phyloP scores from a whole-genome alignment of 2,888 invertebrate genomes.

The Adelphocoris suturalis region DNA sequence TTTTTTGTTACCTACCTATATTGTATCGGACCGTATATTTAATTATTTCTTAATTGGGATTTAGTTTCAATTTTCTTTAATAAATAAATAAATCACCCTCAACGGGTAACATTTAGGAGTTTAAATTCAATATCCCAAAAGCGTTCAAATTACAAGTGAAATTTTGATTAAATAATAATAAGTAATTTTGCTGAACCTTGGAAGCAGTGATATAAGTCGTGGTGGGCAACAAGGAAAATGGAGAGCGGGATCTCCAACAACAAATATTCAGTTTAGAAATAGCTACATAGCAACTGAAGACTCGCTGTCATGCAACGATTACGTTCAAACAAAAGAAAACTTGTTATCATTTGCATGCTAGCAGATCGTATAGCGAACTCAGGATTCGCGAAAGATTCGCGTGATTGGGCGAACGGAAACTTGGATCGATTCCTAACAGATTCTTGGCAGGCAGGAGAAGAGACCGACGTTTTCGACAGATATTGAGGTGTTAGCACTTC shows the following conservation, averaged over 20 bases:
- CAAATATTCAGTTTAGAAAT: neutral
- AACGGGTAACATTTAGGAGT: too few relatives aligned
- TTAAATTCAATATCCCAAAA: too few relatives aligned
- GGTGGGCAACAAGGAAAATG: too few relatives aligned
- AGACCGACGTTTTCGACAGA: neutral
- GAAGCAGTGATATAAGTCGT: too few relatives aligned
- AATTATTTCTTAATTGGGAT: too few relatives aligned
- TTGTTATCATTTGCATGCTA: conserved; percentile 14
- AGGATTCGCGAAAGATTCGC: neutral
- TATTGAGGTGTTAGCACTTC: neutral
- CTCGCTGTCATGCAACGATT: neutral
- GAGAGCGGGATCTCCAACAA: neutral
- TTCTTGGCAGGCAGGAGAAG: conserved; percentile 8
- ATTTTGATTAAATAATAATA: too few relatives aligned
- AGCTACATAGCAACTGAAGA: neutral
- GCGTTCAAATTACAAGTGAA: too few relatives aligned
- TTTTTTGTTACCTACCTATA: too few relatives aligned
- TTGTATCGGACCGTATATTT: too few relatives aligned
- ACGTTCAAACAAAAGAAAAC: neutral
- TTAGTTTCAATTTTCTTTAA: too few relatives aligned
- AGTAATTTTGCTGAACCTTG: too few relatives aligned
- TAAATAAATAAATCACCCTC: too few relatives aligned
- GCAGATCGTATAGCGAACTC: conserved; percentile 26
- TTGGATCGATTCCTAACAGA: neutral
- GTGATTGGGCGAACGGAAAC: conserved; percentile 16